These are phyloP conservation scores for Oostethus manadensis DNA, from an alignment of 2,113 vertebrate species.

Conservation along the genomic window DNA sequence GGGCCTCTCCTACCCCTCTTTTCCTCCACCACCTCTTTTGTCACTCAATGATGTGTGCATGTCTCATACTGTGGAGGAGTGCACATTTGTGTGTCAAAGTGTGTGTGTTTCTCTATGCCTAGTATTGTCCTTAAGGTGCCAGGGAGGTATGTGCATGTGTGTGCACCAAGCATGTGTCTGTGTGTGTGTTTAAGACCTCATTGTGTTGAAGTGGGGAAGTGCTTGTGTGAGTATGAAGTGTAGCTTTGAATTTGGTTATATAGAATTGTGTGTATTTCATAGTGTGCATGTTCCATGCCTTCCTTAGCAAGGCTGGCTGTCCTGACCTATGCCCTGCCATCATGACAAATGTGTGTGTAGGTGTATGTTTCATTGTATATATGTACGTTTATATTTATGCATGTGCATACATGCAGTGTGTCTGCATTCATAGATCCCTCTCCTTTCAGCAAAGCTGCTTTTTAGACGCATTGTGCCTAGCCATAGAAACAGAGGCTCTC, in stretches of 20 bases:
- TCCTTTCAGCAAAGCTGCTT: conserved; percentile 65
- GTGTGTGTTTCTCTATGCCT: conserved; percentile 28
- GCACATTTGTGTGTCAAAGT: conserved; percentile 4
- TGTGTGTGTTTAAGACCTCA: conserved; percentile 26
- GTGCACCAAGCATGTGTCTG: conserved; percentile 1
- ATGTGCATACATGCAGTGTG: conserved; percentile 42
- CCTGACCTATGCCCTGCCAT: conserved; percentile 28
- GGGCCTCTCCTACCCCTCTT: conserved; percentile 30
- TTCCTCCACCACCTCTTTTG: conserved; percentile 42
- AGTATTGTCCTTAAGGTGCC: conserved; percentile 37
- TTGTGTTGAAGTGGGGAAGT: conserved; percentile 45
- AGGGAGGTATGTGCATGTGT: conserved; percentile 5
- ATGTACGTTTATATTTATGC: not conserved
- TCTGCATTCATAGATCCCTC: conserved; percentile 56
- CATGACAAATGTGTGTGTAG: conserved; percentile 8
- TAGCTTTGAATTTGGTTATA: conserved; percentile 24
- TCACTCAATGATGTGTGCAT: conserved; percentile 46
- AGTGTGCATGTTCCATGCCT: conserved; percentile 11
- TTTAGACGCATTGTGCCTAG: conserved; percentile 61
- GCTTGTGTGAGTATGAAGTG: conserved; percentile 36
- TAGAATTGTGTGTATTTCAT: conserved; percentile 7
- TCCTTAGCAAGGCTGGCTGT: conserved; percentile 39
- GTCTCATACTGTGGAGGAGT: conserved; percentile 45
- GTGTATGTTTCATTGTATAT: not conserved
- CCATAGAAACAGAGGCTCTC: conserved; percentile 71